Percentiles rank a stretch among this genome's conserved stretches.
Conservation (phyloP, 2,888 invertebrate genomes). For the Saturnia japonica region DNA sequence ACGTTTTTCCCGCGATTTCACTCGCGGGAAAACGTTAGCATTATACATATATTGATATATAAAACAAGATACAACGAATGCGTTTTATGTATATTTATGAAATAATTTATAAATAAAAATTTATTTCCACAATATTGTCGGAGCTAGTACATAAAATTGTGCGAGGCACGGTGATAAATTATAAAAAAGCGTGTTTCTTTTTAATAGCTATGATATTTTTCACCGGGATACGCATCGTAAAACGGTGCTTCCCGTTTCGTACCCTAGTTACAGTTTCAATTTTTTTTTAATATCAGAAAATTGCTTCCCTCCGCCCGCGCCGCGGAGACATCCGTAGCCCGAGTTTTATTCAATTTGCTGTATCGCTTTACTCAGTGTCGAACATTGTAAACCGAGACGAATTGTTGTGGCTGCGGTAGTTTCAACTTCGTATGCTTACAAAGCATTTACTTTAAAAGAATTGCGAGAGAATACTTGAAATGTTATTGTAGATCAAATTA, state of each 20-base stretch:
- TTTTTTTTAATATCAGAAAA: constrained; percentile 32
- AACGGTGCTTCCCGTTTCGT: constrained; percentile 28
- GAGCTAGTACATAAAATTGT: not conserved
- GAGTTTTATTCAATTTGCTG: constrained; percentile 19
- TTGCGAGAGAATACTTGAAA: too few species aligned
- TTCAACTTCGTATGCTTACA: not conserved
- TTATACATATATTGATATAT: not conserved
- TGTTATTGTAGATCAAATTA: too few species aligned
- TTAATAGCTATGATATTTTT: constrained; percentile 18
- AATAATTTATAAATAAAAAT: not conserved
- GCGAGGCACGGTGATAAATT: constrained; percentile 11
- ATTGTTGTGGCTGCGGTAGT: not conserved
- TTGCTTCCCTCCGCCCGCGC: constrained; percentile 25
- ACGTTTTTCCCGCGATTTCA: too few species aligned
- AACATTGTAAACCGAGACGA: not conserved
- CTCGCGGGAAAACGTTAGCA: too few species aligned
- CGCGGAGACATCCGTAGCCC: constrained; percentile 1
- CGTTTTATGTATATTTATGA: not conserved
- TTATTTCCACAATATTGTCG: not conserved
- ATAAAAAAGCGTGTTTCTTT: constrained; percentile 22
- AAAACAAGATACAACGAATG: not conserved
- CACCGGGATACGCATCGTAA: constrained; percentile 28
- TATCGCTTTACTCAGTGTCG: constrained; percentile 23
- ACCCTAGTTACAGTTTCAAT: constrained; percentile 28
- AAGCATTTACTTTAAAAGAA: not conserved